Evolutionary conservation across 2,888 invertebrate genomes (phyloP).

Genomic region (Pachliopta kotzebuea): DNA sequence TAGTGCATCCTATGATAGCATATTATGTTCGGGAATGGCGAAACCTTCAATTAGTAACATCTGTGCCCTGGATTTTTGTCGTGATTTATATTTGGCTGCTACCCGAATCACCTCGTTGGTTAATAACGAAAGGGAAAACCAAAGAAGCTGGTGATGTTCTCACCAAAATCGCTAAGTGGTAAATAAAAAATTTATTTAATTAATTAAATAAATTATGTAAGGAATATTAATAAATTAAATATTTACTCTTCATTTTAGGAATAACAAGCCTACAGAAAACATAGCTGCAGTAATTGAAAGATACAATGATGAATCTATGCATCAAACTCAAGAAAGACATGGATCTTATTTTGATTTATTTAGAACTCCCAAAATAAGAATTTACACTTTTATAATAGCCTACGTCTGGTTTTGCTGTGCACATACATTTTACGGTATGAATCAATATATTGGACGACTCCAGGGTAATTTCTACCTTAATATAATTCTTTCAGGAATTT

Average conservation of each 20-base stretch:
- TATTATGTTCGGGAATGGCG: constrained; percentile 82
- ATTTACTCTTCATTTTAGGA: constrained; percentile 49
- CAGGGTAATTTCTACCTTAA: constrained; percentile 90
- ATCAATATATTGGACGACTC: constrained; percentile 89
- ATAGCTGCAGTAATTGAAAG: constrained; percentile 58
- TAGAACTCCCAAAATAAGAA: constrained; percentile 83
- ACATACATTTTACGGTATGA: constrained; percentile 90
- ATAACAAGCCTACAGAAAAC: constrained; percentile 58
- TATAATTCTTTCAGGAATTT: constrained; percentile 84
- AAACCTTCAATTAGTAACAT: constrained; percentile 79
- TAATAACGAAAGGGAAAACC: constrained; percentile 83
- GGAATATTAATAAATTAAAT: background rate
- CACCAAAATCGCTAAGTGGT: constrained; percentile 81
- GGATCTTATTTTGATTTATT: constrained; percentile 82
- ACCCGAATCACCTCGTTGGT: constrained; percentile 91
- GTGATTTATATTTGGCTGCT: constrained; percentile 84
- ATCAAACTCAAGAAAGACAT: constrained; percentile 39
- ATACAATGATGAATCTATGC: constrained; percentile 47
- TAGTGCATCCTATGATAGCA: constrained; percentile 77
- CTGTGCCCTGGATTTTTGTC: constrained; percentile 74
- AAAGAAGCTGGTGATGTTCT: constrained; percentile 82
- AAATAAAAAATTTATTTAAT: constrained; percentile 25
- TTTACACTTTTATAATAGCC: constrained; percentile 84
- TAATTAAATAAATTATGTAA: too few relatives aligned
- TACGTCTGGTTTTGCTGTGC: constrained; percentile 90